phyloP scores from a whole-genome alignment of 2,888 invertebrate species.

The Drymonia ruficornis region DNA sequence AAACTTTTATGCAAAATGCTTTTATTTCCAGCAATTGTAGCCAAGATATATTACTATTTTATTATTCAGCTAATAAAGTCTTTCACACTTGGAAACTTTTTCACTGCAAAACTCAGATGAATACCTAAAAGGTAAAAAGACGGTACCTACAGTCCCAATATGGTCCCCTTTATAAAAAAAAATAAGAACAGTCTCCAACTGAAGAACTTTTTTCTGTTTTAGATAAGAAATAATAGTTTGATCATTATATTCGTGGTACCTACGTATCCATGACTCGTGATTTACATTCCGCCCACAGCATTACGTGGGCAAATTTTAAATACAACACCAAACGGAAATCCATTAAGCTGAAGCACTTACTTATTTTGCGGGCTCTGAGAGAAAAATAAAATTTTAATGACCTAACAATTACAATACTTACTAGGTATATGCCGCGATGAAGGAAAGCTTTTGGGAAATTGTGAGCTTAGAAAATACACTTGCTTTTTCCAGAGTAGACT shows the following conservation, averaged over 20 bases:
- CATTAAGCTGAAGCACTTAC: neutral
- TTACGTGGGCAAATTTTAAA: constrained; percentile 4
- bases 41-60: neutral
- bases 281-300: constrained; percentile 1
- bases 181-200: no score
- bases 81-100: neutral
- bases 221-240: no score
- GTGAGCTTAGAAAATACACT: no score
- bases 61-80: neutral
- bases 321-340: constrained; percentile 1
- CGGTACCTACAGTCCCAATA: no score
- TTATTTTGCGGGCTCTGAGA: neutral
- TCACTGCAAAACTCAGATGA: no score
- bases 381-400: neutral
- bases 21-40: no score
- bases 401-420: neutral
- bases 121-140: no score
- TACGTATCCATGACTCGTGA: neutral
- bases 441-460: no score
- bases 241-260: neutral
- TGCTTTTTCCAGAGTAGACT: no score
- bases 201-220: no score
- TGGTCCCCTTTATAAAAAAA: no score
- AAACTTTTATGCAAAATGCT: constrained; percentile 1
- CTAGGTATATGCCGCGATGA: neutral